Evolutionary conservation across 2,888 invertebrate species (phyloP).

Genomic region (Aphrophora alni): DNA sequence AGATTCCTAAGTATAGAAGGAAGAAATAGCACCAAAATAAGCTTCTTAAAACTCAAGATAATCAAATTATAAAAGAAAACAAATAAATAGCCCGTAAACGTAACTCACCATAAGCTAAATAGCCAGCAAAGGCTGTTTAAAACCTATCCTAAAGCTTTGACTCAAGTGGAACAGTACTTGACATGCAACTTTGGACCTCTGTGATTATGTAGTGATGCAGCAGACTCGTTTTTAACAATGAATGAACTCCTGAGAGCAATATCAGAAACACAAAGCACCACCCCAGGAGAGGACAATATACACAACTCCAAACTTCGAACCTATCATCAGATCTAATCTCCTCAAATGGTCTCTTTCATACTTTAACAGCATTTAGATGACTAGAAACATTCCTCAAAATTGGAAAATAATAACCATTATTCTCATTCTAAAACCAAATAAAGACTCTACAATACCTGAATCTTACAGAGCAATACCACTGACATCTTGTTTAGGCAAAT

Average conservation of each 20-base stretch:
- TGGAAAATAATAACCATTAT: background rate
- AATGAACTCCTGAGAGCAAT: background rate
- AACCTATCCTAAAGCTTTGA: background rate
- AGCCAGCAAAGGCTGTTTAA: no score
- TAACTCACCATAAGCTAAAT: no score
- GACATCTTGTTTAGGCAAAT: conserved; percentile 12
- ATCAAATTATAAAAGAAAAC: background rate
- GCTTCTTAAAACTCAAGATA: background rate
- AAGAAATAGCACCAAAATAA: background rate
- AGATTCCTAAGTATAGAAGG: background rate
- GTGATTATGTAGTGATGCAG: background rate
- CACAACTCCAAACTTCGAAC: background rate
- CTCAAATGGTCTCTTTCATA: no score
- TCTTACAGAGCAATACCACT: background rate
- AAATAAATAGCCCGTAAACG: background rate
- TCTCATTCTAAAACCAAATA: conserved; percentile 10
- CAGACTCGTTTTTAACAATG: background rate
- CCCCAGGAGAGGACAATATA: background rate
- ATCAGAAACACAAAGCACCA: background rate
- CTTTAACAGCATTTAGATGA: background rate
- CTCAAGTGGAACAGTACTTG: background rate
- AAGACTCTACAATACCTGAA: conserved; percentile 2
- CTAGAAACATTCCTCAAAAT: background rate
- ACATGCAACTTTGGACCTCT: background rate
- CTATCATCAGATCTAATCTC: no score